Evolutionary conservation across 2,888 invertebrate species (phyloP).

Genomic region (Lasioglossum morio): DNA sequence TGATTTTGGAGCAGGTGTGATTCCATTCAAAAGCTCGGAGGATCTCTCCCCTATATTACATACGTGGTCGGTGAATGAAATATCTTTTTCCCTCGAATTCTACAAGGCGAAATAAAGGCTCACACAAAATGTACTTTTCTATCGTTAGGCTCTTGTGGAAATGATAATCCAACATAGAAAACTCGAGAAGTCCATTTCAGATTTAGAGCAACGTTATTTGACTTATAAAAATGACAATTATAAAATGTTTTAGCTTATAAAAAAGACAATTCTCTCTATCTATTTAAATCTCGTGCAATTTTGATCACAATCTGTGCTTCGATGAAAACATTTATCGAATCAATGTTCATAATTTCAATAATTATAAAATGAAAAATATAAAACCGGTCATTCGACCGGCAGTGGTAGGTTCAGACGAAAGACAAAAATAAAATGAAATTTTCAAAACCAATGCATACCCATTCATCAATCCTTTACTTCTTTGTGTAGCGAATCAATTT

Average conservation of each 20-base stretch:
- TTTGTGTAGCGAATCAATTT: background rate
- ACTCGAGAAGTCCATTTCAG: background rate
- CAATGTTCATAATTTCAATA: too few relatives aligned
- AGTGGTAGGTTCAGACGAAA: too few relatives aligned
- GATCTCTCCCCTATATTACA: background rate
- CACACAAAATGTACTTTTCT: background rate
- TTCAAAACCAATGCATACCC: background rate
- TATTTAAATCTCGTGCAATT: too few relatives aligned
- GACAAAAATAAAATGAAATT: background rate
- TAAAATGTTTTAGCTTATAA: too few relatives aligned
- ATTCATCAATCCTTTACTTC: background rate
- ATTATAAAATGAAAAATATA: too few relatives aligned
- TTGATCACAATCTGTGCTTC: too few relatives aligned
- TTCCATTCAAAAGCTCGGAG: background rate
- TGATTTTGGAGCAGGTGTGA: slow-evolving; percentile 2
- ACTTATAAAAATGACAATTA: too few relatives aligned
- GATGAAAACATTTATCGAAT: too few relatives aligned
- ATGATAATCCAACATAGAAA: background rate
- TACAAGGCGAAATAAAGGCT: background rate
- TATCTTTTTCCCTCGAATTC: background rate
- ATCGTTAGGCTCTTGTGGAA: background rate
- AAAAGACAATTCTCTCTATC: too few relatives aligned
- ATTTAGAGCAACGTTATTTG: background rate
- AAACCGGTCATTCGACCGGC: too few relatives aligned
- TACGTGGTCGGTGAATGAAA: background rate